A percentile compares a stretch with the other conserved stretches of the same genome.
phyloP scores from a whole-genome alignment of 2,113 vertebrate species.

The Heptranchias perlo region DNA sequence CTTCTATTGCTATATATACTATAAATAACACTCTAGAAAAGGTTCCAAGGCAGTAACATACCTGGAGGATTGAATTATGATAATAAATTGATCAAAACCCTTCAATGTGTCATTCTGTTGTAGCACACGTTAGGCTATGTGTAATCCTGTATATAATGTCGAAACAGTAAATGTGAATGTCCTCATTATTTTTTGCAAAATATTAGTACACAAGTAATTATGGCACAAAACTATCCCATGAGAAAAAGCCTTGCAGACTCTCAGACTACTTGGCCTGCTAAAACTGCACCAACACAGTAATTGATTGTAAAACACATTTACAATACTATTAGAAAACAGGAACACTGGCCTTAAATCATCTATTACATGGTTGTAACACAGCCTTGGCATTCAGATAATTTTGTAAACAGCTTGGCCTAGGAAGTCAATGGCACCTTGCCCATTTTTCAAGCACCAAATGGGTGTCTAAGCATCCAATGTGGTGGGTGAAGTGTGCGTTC shows the following conservation, averaged over 20 bases:
- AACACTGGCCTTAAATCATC: not conserved
- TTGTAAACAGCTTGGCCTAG: not conserved
- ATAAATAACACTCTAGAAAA: not conserved
- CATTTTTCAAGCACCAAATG: not conserved
- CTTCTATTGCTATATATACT: not conserved
- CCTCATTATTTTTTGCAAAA: constrained; percentile 5
- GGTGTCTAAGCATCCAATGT: not conserved
- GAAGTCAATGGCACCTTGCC: not conserved
- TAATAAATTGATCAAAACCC: not conserved
- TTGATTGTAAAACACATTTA: not conserved
- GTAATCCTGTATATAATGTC: not conserved
- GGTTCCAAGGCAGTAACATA: not conserved
- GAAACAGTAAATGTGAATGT: not conserved
- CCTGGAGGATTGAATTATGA: not conserved
- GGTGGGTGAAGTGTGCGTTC: not conserved
- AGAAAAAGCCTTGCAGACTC: constrained; percentile 9
- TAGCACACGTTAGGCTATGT: not conserved
- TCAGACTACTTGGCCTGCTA: constrained; percentile 8
- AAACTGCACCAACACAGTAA: not conserved
- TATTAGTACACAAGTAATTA: not conserved
- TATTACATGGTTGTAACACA: not conserved
- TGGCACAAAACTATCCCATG: constrained; percentile 12
- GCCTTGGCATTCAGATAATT: not conserved
- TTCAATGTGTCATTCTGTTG: not conserved
- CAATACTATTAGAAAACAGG: constrained; percentile 22